Percentiles rank a stretch among this genome's conserved stretches.
Conservation (phyloP, 2,888 invertebrate species). For the Pterobdella sp. region DNA sequence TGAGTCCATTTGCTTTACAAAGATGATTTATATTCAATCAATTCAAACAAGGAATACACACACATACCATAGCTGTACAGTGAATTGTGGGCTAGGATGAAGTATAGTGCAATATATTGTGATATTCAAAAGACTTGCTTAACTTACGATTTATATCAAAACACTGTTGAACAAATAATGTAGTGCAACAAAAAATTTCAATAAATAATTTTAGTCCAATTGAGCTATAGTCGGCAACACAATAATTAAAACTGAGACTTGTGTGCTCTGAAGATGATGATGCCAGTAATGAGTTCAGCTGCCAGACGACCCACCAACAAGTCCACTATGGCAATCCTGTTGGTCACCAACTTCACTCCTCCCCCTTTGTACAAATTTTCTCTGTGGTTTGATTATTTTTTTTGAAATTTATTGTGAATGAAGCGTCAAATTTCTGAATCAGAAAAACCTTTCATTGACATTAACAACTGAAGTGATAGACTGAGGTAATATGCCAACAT, state of each 20-base stretch:
- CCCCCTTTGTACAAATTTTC: conserved; percentile 72
- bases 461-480: conserved; percentile 56
- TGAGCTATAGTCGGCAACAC: neutral
- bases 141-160: too few relatives aligned
- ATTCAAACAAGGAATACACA: too few relatives aligned
- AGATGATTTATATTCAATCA: too few relatives aligned
- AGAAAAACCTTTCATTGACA: conserved; percentile 57
- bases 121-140: too few relatives aligned
- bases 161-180: neutral
- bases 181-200: neutral
- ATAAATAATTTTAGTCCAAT: neutral
- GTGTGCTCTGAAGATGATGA: conserved; percentile 83
- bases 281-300: conserved; percentile 75
- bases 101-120: too few relatives aligned
- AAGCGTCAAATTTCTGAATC: neutral
- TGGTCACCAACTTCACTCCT: conserved; percentile 85
- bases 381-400: conserved; percentile 38
- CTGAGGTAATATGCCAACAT: conserved; percentile 55
- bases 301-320: conserved; percentile 83
- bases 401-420: neutral
- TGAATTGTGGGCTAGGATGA: too few relatives aligned
- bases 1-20: too few relatives aligned
- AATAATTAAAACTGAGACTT: conserved; percentile 40
- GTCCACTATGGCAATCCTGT: conserved; percentile 89
- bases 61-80: too few relatives aligned